Conservation (phyloP, 2,113 vertebrate species). For the Gobiocypris rarus region DNA sequence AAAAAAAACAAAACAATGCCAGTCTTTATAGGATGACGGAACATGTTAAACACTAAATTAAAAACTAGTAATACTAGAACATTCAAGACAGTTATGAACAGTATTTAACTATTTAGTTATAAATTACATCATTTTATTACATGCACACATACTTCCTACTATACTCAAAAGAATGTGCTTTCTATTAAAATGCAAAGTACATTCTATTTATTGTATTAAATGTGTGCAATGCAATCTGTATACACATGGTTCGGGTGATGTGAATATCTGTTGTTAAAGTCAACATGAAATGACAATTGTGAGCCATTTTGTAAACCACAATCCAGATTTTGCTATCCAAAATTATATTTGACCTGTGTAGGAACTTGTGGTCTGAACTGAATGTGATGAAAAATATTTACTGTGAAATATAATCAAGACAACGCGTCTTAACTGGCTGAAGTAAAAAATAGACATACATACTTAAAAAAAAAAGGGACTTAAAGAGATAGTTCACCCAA, state of each 20-base stretch:
- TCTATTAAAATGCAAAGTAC: neutral
- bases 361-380: neutral
- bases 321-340: neutral
- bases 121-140: neutral
- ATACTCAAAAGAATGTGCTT: neutral
- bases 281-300: neutral
- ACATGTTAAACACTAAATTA: neutral
- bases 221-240: neutral
- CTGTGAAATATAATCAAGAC: neutral
- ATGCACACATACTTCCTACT: neutral
- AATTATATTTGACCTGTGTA: neutral
- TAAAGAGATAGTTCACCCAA: no score
- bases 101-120: neutral
- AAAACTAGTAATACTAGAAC: neutral
- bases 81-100: neutral
- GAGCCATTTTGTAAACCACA: neutral
- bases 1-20: no score
- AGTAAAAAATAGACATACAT: neutral
- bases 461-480: no score
- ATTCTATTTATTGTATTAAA: neutral
- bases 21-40: neutral
- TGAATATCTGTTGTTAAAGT: constrained; percentile 2
- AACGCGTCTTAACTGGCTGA: neutral
- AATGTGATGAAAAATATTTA: neutral
- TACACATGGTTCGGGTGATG: neutral